A percentile compares a stretch with the other conserved stretches of the same genome.
Conservation (phyloP, 2,888 invertebrate species). For the Drepanosiphum platanoidis region DNA sequence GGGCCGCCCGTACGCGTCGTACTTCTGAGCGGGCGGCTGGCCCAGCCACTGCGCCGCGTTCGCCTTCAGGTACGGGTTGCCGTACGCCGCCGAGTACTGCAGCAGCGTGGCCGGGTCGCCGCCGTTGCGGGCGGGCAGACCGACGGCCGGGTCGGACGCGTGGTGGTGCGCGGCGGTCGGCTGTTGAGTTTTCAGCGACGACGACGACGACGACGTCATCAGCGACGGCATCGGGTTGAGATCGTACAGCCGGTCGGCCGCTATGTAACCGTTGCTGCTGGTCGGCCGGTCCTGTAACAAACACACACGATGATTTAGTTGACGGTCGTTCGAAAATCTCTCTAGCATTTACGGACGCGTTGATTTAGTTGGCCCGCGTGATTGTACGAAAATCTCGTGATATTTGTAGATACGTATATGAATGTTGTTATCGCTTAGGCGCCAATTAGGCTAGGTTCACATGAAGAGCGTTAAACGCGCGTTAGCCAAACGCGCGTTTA, state of each 20-base stretch:
- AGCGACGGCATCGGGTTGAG: conserved; percentile 19
- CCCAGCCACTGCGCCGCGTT: conserved; percentile 74
- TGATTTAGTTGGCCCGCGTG: no score
- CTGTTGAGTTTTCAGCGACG: background rate
- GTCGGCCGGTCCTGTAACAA: conserved; percentile 72
- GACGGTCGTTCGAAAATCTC: no score
- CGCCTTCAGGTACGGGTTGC: conserved; percentile 87
- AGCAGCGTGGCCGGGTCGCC: conserved; percentile 68
- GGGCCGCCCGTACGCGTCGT: conserved; percentile 18
- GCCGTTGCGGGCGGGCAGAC: conserved; percentile 69
- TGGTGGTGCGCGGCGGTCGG: conserved; percentile 58
- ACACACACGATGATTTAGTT: no score
- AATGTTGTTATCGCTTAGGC: no score
- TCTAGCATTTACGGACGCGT: no score
- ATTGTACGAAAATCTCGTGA: no score
- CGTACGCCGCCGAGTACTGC: conserved; percentile 87
- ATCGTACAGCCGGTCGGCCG: conserved; percentile 71
- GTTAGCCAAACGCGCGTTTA: no score
- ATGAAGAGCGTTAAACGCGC: no score
- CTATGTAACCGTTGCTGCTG: conserved; percentile 86
- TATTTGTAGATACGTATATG: no score
- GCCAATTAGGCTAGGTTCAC: no score
- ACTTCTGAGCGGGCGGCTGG: conserved; percentile 64
- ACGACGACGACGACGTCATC: background rate
- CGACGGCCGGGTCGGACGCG: background rate